Base-by-base conservation (phyloP, 2,113 vertebrate species). In the Rutilus rutilus region DNA sequence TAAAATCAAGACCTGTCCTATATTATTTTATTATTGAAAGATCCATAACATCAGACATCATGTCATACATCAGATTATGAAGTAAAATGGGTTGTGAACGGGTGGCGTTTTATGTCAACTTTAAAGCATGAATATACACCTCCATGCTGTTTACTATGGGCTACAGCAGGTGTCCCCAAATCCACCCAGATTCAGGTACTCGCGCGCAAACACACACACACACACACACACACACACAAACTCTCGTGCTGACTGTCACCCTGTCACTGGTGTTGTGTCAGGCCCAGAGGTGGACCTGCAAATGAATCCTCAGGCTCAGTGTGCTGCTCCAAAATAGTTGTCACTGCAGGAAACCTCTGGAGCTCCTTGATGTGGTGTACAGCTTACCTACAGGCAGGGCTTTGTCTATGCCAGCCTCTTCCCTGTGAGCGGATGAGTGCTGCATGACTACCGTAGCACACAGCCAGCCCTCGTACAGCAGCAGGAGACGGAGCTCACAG, bases 401-500 rank as follows among this genome's bases (percentile, higher is more conserved):
- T 82, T 86, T 82, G 57, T 74, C 65, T 84, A n/a, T 77, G n/a
- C 78, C 60, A 81, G 82, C 69, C 73, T 82, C 71, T 81, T 88
- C 64, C 15, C 62, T 79, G 60, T 88, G 82, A 39, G 80, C 36
- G 82, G 57, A 71, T 79, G 67, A 83, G 59, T 27, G 59, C 78
- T 82, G 62, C 30, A 85, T 27, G 82, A 81, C 50, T 86, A 77
- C 60, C 25, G 80, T 69, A 86, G 30, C 64, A 67, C 45, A 87
- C 64, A 59, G 15, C 52, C 78, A 90, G 57, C 62, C 59, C 83
- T 71, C 62, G 57, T 85, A 86, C 83, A 77, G 45, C 75, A 88
- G 54, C 78, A 82, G 78, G 80, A 86, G 79, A 82, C 75, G 80
- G 25, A 84, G 45, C 71, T 81, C 86, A 87, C 85, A 89, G 83